A percentile compares a stretch with the other conserved stretches of the same genome.
Evolutionary conservation across 2,888 invertebrate genomes (phyloP).

Genomic region (Allygus modestus): DNA sequence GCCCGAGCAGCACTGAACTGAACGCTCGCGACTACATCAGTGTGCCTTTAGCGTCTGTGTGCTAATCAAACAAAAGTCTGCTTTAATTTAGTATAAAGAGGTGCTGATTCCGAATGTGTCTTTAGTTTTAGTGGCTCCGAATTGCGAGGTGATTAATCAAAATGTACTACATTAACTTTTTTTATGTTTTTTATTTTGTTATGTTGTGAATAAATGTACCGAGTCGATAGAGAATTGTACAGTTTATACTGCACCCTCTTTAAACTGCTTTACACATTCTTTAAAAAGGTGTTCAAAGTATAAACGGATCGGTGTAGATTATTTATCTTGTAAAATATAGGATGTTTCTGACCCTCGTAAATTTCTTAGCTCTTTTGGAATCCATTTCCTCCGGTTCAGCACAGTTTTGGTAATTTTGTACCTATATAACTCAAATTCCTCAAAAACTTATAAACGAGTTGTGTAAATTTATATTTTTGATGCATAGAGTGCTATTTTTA

Average conservation of each 20-base stretch:
- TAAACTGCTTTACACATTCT: neutral
- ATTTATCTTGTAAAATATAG: neutral
- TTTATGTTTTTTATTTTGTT: neutral
- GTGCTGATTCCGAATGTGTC: conserved; percentile 52
- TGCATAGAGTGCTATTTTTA: conserved; percentile 34
- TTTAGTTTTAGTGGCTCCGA: conserved; percentile 17
- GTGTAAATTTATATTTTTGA: conserved; percentile 33
- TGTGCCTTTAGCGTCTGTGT: neutral
- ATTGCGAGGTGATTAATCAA: conserved; percentile 41
- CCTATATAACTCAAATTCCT: neutral
- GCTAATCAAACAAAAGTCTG: conserved; percentile 54
- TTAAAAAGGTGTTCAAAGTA: neutral
- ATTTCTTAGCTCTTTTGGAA: neutral
- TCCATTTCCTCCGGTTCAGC: neutral
- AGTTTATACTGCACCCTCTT: conserved; percentile 13
- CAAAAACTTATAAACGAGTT: neutral
- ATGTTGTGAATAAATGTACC: neutral
- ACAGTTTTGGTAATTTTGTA: neutral
- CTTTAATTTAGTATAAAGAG: conserved; percentile 56
- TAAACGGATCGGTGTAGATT: neutral
- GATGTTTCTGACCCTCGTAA: neutral
- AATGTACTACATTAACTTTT: neutral
- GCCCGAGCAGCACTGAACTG: conserved; percentile 48
- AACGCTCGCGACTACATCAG: neutral
- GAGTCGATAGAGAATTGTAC: neutral